Conservation (phyloP, 2,113 vertebrate species). For the Glaucidium brasilianum region DNA sequence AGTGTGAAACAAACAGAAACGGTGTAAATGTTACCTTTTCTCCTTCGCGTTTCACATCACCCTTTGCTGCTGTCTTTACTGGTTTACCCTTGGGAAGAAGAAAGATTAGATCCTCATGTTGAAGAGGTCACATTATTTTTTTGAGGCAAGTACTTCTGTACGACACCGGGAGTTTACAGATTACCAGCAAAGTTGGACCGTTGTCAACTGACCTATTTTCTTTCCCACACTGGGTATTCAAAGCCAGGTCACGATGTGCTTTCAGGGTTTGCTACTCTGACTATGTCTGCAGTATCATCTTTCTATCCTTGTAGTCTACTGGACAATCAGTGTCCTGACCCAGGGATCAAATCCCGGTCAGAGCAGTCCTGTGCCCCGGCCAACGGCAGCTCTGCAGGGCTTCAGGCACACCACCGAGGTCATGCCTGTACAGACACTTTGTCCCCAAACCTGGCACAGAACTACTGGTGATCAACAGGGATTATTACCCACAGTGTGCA, state of each 20-base stretch:
- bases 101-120: not conserved
- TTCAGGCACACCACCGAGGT: not conserved
- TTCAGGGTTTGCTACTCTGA: not conserved
- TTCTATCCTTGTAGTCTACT: not conserved
- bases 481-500: no score
- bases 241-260: not conserved
- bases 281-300: accelerated
- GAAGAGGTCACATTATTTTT: not conserved
- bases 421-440: no score
- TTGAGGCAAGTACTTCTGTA: not conserved
- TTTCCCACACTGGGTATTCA: not conserved
- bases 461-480: not conserved
- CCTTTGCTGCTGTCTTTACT: slow-evolving; percentile 33
- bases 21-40: slow-evolving; percentile 53
- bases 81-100: slow-evolving; percentile 61
- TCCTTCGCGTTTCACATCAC: not conserved
- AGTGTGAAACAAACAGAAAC: not conserved
- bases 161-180: not conserved
- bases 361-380: not conserved
- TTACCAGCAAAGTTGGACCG: accelerated
- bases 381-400: not conserved
- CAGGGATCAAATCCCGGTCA: not conserved
- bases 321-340: not conserved
- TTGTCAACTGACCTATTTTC: not conserved
- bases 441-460: not conserved